These are phyloP conservation scores for Drosophila sechellia DNA, from an alignment of 1,140 invertebrate species.

Conservation along the genomic window DNA sequence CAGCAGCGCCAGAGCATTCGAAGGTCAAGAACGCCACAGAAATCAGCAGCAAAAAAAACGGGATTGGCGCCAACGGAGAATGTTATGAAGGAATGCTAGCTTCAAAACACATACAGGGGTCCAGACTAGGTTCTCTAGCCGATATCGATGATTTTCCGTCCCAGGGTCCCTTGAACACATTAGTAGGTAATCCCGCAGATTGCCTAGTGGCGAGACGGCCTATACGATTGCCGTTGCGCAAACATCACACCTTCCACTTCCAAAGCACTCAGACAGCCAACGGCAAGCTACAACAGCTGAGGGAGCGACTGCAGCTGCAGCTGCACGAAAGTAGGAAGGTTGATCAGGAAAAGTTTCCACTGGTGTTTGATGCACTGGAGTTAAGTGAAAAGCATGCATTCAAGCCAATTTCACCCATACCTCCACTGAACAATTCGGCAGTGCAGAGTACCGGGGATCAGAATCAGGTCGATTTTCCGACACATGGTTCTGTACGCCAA, in stretches of 20 bases:
- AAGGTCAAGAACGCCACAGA: constrained; percentile 30
- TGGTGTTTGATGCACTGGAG: constrained; percentile 58
- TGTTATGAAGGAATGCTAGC: constrained; percentile 77
- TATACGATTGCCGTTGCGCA: constrained; percentile 87
- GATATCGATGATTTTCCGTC: constrained; percentile 57
- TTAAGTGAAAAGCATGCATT: constrained; percentile 73
- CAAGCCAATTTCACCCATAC: constrained; percentile 77
- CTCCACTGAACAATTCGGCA: constrained; percentile 17
- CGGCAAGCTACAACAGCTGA: constrained; percentile 68
- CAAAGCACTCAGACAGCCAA: constrained; percentile 86
- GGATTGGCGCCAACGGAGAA: constrained; percentile 24
- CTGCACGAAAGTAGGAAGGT: constrained; percentile 42
- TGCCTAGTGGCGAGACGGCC: constrained; percentile 62
- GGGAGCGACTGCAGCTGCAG: constrained; percentile 55
- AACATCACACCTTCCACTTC: constrained; percentile 89
- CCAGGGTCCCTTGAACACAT: constrained; percentile 71
- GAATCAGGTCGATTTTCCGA: neutral
- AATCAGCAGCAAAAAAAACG: constrained; percentile 27
- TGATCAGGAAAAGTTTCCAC: constrained; percentile 37
- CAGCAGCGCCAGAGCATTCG: constrained; percentile 43
- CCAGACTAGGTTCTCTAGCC: constrained; percentile 32
- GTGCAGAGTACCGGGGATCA: constrained; percentile 8
- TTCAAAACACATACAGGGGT: constrained; percentile 55
- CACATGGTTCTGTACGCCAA: neutral
- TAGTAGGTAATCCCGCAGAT: constrained; percentile 83